phyloP scores from a whole-genome alignment of 2,888 invertebrate species.

The Archaeoteleia sp. region DNA sequence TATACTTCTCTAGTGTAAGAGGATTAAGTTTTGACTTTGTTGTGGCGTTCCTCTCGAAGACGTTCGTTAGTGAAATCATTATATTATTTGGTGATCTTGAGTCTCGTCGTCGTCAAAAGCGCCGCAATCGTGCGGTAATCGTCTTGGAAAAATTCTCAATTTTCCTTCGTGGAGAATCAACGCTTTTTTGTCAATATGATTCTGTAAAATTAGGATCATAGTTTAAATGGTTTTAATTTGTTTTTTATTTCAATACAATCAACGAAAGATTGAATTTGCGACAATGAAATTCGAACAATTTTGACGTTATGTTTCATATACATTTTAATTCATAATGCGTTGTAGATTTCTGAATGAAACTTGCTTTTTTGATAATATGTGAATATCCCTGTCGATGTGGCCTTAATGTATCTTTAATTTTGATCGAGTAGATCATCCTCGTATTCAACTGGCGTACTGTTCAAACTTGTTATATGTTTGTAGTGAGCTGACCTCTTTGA shows the following conservation, averaged over 20 bases:
- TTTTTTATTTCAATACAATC: too few relatives aligned
- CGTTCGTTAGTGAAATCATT: slow-evolving; percentile 56
- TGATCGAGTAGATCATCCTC: slow-evolving; percentile 34
- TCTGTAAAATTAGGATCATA: too few relatives aligned
- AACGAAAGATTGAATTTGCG: too few relatives aligned
- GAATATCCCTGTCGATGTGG: slow-evolving; percentile 19
- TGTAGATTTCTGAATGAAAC: slow-evolving; percentile 5
- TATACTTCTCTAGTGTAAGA: slow-evolving; percentile 42
- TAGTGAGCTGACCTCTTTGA: too few relatives aligned
- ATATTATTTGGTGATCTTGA: slow-evolving; percentile 13
- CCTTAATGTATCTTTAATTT: slow-evolving; percentile 45
- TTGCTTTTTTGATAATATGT: slow-evolving; percentile 19
- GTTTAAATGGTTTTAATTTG: too few relatives aligned
- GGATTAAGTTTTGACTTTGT: slow-evolving; percentile 56
- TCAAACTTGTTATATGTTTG: too few relatives aligned
- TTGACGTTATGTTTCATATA: neutral
- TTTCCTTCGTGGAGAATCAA: too few relatives aligned
- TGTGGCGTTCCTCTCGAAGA: slow-evolving; percentile 54
- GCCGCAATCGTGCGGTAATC: slow-evolving; percentile 43
- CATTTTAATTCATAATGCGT: neutral
- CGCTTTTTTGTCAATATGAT: too few relatives aligned
- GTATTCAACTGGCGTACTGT: slow-evolving; percentile 12
- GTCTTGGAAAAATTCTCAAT: slow-evolving; percentile 30
- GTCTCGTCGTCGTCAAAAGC: slow-evolving; percentile 40
- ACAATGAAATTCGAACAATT: too few relatives aligned